Conservation (phyloP, 2,797 vertebrate genomes). For the Pteronotus mesoamericanus region DNA sequence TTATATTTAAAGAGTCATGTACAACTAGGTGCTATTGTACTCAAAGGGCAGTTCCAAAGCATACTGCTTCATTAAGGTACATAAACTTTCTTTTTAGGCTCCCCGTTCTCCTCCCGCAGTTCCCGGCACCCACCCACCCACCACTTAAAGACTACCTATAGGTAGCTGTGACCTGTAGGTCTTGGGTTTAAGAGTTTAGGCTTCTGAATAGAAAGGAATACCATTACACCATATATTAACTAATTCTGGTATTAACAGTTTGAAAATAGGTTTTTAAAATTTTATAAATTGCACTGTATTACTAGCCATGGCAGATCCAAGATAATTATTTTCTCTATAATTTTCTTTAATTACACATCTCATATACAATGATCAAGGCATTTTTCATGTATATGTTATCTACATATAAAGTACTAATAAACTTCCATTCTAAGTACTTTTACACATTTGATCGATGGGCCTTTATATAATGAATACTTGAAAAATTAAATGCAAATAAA, state of each 20-base stretch:
- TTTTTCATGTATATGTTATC: background rate
- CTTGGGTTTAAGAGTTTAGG: background rate
- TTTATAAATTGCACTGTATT: background rate
- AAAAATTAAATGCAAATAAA: background rate
- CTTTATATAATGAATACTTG: background rate
- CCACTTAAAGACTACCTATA: background rate
- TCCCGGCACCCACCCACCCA: fast-evolving
- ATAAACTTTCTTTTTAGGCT: background rate
- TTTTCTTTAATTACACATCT: background rate
- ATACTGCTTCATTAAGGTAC: background rate
- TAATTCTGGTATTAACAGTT: background rate
- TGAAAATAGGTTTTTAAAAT: background rate
- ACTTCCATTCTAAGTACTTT: background rate
- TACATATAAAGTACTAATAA: background rate
- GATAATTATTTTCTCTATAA: background rate
- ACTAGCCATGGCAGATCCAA: background rate
- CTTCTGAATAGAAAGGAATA: background rate
- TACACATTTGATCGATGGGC: background rate
- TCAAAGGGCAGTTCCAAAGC: background rate
- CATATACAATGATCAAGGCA: background rate
- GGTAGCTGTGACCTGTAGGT: background rate
- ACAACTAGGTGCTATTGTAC: background rate
- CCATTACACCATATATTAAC: background rate
- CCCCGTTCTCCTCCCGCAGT: background rate
- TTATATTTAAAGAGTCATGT: background rate